Conservation (phyloP, 2,797 vertebrate genomes). For the Coregonus sp. region DNA sequence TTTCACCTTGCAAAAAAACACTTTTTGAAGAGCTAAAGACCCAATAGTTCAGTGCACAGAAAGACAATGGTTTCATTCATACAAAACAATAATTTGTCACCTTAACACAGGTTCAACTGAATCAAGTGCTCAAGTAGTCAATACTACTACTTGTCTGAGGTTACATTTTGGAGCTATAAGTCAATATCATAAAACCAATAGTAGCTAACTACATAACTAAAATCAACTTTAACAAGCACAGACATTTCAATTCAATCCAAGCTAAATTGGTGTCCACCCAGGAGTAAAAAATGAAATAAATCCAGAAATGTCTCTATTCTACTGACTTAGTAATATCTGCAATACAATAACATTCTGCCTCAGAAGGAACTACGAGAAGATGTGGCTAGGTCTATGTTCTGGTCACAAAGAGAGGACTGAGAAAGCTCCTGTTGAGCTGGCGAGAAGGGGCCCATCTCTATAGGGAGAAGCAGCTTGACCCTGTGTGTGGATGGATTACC, state of each 20-base stretch:
- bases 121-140: constrained; percentile 67
- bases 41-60: constrained; percentile 84
- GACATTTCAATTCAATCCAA: constrained; percentile 64
- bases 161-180: constrained; percentile 72
- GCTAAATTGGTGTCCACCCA: constrained; percentile 69
- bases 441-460: constrained; percentile 2
- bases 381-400: constrained; percentile 53
- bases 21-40: constrained; percentile 72
- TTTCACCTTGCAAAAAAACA: constrained; percentile 80
- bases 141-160: constrained; percentile 65
- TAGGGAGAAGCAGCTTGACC: constrained; percentile 32
- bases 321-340: constrained; percentile 49
- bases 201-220: constrained; percentile 63
- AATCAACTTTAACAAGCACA: constrained; percentile 26
- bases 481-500: constrained; percentile 78
- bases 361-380: constrained; percentile 55
- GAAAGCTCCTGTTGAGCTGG: constrained; percentile 49
- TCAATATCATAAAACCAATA: constrained; percentile 68
- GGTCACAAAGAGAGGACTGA: constrained; percentile 49
- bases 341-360: constrained; percentile 36
- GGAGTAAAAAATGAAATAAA: constrained; percentile 51
- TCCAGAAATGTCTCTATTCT: constrained; percentile 60
- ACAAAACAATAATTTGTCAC: constrained; percentile 86
- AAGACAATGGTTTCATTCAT: constrained; percentile 83
- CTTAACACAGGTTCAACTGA: constrained; percentile 93